These are phyloP conservation scores for Acropora yongei DNA, from an alignment of 64 coral and sea anemone species.

Conservation along the genomic window DNA sequence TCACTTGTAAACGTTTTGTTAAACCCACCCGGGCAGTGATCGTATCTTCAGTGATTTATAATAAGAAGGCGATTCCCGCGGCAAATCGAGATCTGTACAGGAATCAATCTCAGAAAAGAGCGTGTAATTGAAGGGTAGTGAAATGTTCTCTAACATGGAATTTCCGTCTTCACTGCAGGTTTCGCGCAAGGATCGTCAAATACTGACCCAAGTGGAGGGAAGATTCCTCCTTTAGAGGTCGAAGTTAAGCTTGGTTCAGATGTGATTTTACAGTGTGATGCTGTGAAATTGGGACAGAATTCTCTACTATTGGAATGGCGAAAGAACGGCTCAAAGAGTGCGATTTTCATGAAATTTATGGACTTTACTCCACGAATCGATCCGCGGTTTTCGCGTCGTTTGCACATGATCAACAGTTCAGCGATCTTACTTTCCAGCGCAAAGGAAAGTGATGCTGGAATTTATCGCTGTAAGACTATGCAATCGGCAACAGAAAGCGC, in stretches of 20 bases:
- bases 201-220: slow-evolving; percentile 22
- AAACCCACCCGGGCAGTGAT: background rate
- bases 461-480: slow-evolving; percentile 83
- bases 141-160: background rate
- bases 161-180: slow-evolving; percentile 9
- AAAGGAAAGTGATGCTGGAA: slow-evolving; percentile 77
- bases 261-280: slow-evolving; percentile 80
- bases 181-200: slow-evolving; percentile 29
- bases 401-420: slow-evolving; percentile 78
- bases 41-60: too few species aligned
- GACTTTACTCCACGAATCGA: slow-evolving; percentile 77
- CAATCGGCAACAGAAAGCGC: slow-evolving; percentile 28
- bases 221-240: slow-evolving; percentile 30
- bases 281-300: slow-evolving; percentile 16
- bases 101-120: background rate
- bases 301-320: slow-evolving; percentile 80
- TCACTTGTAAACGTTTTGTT: background rate
- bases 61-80: background rate
- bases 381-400: slow-evolving; percentile 51
- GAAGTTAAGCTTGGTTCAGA: slow-evolving; percentile 79
- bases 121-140: background rate
- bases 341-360: slow-evolving; percentile 94
- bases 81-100: background rate
- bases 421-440: slow-evolving; percentile 86
- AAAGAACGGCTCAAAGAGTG: slow-evolving; percentile 79